phyloP scores from a whole-genome alignment of 2,113 vertebrate species.

The Holacanthus passer region DNA sequence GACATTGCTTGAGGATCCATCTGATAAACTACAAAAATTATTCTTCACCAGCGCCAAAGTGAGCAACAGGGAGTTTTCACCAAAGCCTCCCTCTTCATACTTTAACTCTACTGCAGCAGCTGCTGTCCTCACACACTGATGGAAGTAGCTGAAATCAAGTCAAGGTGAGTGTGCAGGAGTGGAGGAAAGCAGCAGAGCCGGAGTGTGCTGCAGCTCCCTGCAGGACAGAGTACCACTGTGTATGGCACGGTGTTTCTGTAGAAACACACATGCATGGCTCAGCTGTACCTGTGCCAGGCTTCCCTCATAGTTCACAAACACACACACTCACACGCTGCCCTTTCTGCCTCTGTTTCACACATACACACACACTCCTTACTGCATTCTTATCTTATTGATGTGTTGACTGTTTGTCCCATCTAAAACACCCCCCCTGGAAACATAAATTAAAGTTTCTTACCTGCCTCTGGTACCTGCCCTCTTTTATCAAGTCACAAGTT shows the following conservation, averaged over 20 bases:
- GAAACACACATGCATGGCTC: conserved; percentile 71
- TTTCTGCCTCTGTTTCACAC: conserved; percentile 17
- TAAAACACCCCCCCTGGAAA: conserved; percentile 19
- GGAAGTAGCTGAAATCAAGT: conserved; percentile 21
- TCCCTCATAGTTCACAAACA: conserved; percentile 22
- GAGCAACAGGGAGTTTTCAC: neutral
- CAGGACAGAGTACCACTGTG: conserved; percentile 59
- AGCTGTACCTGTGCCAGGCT: conserved; percentile 49
- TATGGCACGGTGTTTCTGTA: conserved; percentile 71
- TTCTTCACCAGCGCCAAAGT: neutral
- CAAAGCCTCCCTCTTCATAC: conserved; percentile 3
- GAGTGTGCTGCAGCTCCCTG: conserved; percentile 42
- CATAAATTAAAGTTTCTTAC: conserved; percentile 77
- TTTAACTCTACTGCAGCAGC: neutral
- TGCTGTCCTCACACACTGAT: conserved; percentile 10
- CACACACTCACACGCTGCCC: conserved; percentile 7
- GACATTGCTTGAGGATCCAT: neutral
- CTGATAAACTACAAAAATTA: neutral
- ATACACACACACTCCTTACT: conserved; percentile 18
- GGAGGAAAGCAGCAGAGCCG: conserved; percentile 23
- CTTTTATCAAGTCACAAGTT: conserved; percentile 76
- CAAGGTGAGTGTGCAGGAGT: conserved; percentile 35
- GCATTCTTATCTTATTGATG: conserved; percentile 33
- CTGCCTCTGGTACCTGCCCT: conserved; percentile 84
- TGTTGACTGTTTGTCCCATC: neutral